Conservation (phyloP, 2,113 vertebrate genomes). For the Albula goreensis region DNA sequence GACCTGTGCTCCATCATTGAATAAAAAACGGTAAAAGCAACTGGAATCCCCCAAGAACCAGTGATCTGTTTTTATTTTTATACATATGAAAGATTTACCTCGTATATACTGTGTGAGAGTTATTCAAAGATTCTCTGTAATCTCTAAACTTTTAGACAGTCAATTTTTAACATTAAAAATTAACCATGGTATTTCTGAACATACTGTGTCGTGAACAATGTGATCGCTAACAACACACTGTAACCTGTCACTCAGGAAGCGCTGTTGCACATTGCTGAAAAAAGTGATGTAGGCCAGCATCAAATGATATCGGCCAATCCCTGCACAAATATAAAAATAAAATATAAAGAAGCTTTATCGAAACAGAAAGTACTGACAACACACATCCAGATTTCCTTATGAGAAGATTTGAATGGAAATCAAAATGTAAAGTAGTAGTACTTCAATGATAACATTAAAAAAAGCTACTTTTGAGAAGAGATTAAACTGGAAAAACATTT, state of each 20-base stretch:
- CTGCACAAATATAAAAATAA: background rate
- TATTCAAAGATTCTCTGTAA: background rate
- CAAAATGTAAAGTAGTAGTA: background rate
- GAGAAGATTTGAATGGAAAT: background rate
- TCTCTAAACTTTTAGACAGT: background rate
- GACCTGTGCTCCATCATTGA: background rate
- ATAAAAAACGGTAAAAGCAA: no score
- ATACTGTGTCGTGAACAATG: background rate
- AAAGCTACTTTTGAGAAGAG: background rate
- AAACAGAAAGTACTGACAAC: background rate
- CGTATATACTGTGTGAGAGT: no score
- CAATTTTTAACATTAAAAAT: background rate
- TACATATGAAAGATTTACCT: no score
- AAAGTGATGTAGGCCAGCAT: background rate
- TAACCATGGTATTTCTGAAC: no score
- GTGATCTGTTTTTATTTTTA: no score
- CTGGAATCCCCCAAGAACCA: no score
- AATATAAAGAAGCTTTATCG: background rate
- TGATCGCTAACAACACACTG: background rate
- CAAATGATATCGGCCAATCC: background rate
- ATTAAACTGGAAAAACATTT: background rate
- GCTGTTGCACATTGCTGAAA: background rate
- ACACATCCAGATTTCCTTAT: background rate
- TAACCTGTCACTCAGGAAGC: background rate
- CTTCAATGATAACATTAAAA: no score